Evolutionary conservation across 1,140 invertebrate genomes (phyloP).

Genomic region (Maconellicoccus hirsutus): DNA sequence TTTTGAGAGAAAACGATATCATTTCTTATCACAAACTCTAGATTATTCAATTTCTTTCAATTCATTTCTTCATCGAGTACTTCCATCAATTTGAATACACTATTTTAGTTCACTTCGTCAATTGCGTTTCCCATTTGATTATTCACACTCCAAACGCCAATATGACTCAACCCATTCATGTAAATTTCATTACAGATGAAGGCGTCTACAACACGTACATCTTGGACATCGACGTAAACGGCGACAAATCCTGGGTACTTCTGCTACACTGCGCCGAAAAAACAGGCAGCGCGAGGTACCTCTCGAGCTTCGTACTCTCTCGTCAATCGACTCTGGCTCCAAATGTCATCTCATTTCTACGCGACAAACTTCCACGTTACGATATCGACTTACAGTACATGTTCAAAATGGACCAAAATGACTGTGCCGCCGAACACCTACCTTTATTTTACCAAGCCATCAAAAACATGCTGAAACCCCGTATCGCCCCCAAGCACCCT

Average conservation of each 20-base stretch:
- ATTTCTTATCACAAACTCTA: too few relatives aligned
- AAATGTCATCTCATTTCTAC: slow-evolving; percentile 47
- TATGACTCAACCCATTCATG: too few relatives aligned
- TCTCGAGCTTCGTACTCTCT: slow-evolving; percentile 72
- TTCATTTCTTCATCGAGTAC: too few relatives aligned
- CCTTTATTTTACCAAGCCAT: slow-evolving; percentile 27
- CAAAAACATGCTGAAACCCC: neutral
- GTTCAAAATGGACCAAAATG: slow-evolving; percentile 62
- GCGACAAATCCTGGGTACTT: slow-evolving; percentile 53
- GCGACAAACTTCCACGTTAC: slow-evolving; percentile 52
- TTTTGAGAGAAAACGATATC: too few relatives aligned
- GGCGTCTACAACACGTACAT: slow-evolving; percentile 81
- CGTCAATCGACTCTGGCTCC: slow-evolving; percentile 44
- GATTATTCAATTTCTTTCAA: too few relatives aligned
- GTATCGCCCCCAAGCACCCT: neutral
- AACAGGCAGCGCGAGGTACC: slow-evolving; percentile 59
- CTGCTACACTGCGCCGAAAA: slow-evolving; percentile 76
- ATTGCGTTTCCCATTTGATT: too few relatives aligned
- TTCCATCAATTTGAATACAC: too few relatives aligned
- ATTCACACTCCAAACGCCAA: too few relatives aligned
- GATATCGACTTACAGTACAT: slow-evolving; percentile 70
- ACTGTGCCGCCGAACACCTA: slow-evolving; percentile 38
- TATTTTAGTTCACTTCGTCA: too few relatives aligned
- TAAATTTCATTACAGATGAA: slow-evolving; percentile 65
- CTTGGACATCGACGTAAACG: slow-evolving; percentile 60